Evolutionary conservation across 2,797 vertebrate species (phyloP).

Genomic region (Gastrophryne carolinensis): DNA sequence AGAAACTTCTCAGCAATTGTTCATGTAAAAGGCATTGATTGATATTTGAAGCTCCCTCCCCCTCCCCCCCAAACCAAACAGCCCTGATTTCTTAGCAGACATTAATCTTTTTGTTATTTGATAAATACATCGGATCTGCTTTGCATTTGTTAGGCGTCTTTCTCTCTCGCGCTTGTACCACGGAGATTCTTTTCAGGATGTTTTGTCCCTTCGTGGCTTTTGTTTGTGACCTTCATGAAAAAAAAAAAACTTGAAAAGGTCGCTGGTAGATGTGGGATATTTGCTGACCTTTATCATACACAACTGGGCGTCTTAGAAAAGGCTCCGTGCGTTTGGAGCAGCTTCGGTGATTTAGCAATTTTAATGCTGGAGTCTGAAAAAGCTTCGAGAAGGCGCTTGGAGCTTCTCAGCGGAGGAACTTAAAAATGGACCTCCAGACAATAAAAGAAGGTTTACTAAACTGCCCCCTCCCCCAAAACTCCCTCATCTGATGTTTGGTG

Average conservation of each 20-base stretch:
- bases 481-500: too few species aligned
- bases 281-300: neutral
- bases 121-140: neutral
- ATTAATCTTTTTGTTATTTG: neutral
- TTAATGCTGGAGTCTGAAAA: too few species aligned
- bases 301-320: neutral
- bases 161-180: neutral
- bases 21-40: neutral
- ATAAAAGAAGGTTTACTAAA: too few species aligned
- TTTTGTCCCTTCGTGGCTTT: neutral
- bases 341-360: too few species aligned
- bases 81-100: neutral
- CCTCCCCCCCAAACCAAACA: neutral
- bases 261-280: conserved; percentile 4
- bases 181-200: neutral
- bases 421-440: too few species aligned
- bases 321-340: neutral
- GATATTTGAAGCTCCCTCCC: neutral
- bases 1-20: neutral
- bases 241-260: conserved; percentile 2
- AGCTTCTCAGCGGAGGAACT: too few species aligned
- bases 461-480: too few species aligned
- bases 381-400: too few species aligned
- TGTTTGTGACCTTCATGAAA: neutral
- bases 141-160: neutral